Evolutionary conservation across 1,140 invertebrate species (phyloP).

Genomic region (Atopsyche davidsoni): DNA sequence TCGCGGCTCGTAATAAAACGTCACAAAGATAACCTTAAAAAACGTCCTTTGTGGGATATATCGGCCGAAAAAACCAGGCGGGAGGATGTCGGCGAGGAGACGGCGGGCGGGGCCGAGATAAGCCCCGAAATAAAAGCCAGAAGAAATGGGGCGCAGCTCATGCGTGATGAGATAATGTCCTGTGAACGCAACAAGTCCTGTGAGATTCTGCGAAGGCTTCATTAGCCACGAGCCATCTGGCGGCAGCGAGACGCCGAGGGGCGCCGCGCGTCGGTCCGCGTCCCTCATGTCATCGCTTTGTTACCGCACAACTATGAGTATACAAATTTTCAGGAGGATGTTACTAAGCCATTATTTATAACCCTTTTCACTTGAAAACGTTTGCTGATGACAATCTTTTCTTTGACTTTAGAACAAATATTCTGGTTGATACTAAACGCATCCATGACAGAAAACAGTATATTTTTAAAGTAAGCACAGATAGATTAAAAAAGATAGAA

Average conservation of each 20-base stretch:
- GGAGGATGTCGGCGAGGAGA: conserved; percentile 10
- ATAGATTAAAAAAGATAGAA: no score
- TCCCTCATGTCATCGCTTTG: no score
- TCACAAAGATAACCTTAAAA: conserved; percentile 25
- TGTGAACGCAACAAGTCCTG: conserved; percentile 16
- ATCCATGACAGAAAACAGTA: no score
- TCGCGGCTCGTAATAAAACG: conserved; percentile 22
- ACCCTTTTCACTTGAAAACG: no score
- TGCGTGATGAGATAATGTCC: conserved; percentile 26
- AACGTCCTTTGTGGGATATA: conserved; percentile 13
- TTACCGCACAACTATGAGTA: no score
- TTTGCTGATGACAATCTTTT: no score
- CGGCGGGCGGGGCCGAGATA: conserved; percentile 16
- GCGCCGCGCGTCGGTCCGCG: no score
- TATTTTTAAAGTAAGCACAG: no score
- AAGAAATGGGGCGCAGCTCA: conserved; percentile 13
- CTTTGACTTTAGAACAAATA: no score
- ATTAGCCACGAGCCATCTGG: not conserved
- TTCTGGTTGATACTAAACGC: no score
- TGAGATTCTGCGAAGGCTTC: conserved; percentile 1
- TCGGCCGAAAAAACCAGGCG: conserved; percentile 18
- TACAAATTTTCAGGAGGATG: no score
- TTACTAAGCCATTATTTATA: no score
- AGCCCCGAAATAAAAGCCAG: conserved; percentile 16
- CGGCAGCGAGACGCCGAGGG: not conserved